phyloP scores from a whole-genome alignment of 2,113 vertebrate species.

The Pelvicachromis taeniatus region DNA sequence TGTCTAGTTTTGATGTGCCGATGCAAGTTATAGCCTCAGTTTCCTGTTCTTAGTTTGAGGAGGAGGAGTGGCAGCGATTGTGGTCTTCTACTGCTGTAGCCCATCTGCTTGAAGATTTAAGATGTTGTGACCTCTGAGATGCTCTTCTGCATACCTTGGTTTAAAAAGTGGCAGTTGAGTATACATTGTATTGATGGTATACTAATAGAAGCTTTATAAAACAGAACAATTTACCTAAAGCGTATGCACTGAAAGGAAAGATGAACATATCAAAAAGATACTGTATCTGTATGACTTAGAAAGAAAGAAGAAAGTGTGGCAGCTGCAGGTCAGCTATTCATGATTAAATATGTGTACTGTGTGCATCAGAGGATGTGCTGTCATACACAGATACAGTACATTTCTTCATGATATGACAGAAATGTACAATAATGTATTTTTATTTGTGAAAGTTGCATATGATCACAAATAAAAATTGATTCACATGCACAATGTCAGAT shows the following conservation, averaged over 20 bases:
- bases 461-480: not conserved
- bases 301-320: not conserved
- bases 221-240: not conserved
- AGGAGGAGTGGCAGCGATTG: too few species aligned
- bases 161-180: not conserved
- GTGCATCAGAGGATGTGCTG: not conserved
- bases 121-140: not conserved
- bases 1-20: not conserved
- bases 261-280: not conserved
- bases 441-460: constrained; percentile 20
- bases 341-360: not conserved
- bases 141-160: not conserved
- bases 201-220: not conserved
- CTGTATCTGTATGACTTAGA: not conserved
- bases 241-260: not conserved
- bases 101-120: not conserved
- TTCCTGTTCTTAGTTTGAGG: not conserved
- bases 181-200: not conserved
- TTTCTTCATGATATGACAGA: not conserved
- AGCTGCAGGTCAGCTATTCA: not conserved
- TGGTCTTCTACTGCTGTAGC: not conserved
- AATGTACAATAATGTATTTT: constrained; percentile 29
- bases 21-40: not conserved
- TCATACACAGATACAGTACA: not conserved
- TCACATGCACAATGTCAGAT: not conserved